Evolutionary conservation across 2,888 invertebrate species (phyloP).

Genomic region (Chrysotoxum bicinctum): DNA sequence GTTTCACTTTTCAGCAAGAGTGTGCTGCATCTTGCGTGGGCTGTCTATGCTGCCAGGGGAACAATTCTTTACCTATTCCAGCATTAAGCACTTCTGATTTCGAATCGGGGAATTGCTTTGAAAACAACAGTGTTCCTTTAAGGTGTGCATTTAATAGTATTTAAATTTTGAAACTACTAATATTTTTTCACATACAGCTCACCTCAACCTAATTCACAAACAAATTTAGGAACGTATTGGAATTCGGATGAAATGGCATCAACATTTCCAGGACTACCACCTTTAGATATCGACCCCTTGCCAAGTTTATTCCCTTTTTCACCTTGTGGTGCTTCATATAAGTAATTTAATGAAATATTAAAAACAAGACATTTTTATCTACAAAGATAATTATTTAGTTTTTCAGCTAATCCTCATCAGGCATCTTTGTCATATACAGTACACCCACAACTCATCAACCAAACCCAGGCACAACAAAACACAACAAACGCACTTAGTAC

Average conservation of each 20-base stretch:
- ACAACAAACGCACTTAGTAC: conserved; percentile 74
- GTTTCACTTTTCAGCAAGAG: conserved; percentile 78
- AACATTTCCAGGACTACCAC: conserved; percentile 89
- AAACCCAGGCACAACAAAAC: conserved; percentile 77
- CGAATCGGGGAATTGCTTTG: conserved; percentile 82
- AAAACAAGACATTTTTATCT: not conserved
- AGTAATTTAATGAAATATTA: conserved; percentile 83
- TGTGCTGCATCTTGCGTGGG: conserved; percentile 82
- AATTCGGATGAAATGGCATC: conserved; percentile 89
- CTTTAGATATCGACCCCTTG: conserved; percentile 92
- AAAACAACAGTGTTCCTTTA: conserved; percentile 74
- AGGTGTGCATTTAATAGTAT: conserved; percentile 25
- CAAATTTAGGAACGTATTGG: conserved; percentile 82
- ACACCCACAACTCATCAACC: conserved; percentile 83
- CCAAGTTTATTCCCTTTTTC: conserved; percentile 94
- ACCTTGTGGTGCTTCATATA: conserved; percentile 89
- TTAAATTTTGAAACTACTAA: not conserved
- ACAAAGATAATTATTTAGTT: conserved; percentile 68
- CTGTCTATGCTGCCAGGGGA: conserved; percentile 81
- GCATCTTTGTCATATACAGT: conserved; percentile 83
- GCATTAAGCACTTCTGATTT: conserved; percentile 81
- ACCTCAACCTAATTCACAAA: conserved; percentile 74
- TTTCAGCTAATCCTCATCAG: conserved; percentile 81
- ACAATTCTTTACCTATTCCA: conserved; percentile 80
- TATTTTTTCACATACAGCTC: conserved; percentile 61